phyloP scores from a whole-genome alignment of 2,113 vertebrate species.

The Dolichotis patagonum region DNA sequence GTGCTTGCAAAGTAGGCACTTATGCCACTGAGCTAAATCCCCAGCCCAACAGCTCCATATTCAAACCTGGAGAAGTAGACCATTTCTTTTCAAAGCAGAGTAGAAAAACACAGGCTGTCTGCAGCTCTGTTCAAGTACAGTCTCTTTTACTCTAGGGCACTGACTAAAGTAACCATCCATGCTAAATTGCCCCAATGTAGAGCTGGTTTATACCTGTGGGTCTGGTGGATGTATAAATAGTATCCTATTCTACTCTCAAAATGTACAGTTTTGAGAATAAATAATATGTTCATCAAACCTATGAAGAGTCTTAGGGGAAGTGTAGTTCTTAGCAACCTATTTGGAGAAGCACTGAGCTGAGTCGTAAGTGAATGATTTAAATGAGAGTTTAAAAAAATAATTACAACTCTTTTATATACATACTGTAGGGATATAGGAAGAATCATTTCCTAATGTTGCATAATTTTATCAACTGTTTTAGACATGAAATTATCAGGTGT shows the following conservation, averaged over 20 bases:
- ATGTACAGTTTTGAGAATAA: not conserved
- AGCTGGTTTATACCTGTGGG: not conserved
- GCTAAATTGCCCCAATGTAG: not conserved
- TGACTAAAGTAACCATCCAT: not conserved
- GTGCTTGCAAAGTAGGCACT: too few species aligned
- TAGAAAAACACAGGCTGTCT: not conserved
- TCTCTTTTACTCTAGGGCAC: not conserved
- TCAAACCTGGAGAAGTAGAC: not conserved
- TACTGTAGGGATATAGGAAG: not conserved
- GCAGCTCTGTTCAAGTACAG: not conserved
- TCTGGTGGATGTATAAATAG: not conserved
- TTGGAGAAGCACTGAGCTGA: not conserved
- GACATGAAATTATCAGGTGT: not conserved
- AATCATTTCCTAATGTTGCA: not conserved
- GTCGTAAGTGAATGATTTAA: not conserved
- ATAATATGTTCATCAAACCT: not conserved
- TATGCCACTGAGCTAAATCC: too few species aligned
- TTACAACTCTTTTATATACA: not conserved
- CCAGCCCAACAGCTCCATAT: too few species aligned
- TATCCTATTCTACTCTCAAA: not conserved
- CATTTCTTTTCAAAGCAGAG: not conserved
- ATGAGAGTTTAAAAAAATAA: not conserved
- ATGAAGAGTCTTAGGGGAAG: not conserved
- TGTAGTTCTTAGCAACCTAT: not conserved
- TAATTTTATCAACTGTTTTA: not conserved